phyloP scores from a whole-genome alignment of 2,113 vertebrate species.

The Oncorhynchus tshawytscha region DNA sequence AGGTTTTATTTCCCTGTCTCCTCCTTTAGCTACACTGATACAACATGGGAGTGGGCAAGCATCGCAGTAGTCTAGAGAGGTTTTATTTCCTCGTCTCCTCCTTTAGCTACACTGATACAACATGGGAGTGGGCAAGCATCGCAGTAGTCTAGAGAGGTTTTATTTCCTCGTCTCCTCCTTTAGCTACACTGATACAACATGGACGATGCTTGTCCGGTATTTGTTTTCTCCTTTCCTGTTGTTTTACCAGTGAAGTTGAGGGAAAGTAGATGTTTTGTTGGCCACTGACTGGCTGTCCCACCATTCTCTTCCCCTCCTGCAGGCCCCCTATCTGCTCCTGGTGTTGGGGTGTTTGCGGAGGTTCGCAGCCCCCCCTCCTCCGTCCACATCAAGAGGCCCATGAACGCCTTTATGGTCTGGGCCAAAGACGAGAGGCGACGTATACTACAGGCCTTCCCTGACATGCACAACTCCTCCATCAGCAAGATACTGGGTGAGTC shows the following conservation, averaged over 20 bases:
- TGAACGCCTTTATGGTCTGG: conserved; percentile 99
- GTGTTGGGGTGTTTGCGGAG: conserved; percentile 80
- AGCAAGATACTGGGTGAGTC: conserved; percentile 98
- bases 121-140: too few species aligned
- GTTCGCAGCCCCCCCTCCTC: conserved; percentile 77
- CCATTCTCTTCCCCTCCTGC: neutral
- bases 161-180: too few species aligned
- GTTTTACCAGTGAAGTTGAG: neutral
- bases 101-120: neutral
- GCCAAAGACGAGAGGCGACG: conserved; percentile 95
- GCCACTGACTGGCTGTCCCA: neutral
- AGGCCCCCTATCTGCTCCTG: conserved; percentile 64
- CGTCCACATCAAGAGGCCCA: conserved; percentile 95
- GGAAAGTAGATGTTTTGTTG: neutral
- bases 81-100: too few species aligned
- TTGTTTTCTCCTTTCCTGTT: too few species aligned
- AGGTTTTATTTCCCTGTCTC: too few species aligned
- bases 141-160: neutral
- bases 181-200: too few species aligned
- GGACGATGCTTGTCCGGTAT: too few species aligned
- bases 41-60: too few species aligned
- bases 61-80: neutral
- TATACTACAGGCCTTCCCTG: conserved; percentile 93
- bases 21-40: too few species aligned
- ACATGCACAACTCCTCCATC: conserved; percentile 99